Conservation (phyloP, 2,113 vertebrate genomes). For the Mixornis gularis region DNA sequence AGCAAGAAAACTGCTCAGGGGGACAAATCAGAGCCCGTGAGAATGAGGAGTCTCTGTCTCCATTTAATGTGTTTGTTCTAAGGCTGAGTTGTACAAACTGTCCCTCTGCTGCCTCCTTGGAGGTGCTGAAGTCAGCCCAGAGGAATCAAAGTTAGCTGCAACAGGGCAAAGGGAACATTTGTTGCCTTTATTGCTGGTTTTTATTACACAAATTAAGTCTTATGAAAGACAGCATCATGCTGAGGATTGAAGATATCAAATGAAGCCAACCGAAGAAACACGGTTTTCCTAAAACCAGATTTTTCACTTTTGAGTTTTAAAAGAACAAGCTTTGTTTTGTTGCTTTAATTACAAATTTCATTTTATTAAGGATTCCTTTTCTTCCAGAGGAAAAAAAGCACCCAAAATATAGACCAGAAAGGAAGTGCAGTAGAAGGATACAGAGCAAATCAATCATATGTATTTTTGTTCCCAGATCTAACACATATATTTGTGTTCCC, state of each 20-base stretch:
- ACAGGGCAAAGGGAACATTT: conserved; percentile 13
- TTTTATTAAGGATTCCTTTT: not conserved
- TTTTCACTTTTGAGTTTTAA: conserved; percentile 1
- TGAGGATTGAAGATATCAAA: conserved; percentile 41
- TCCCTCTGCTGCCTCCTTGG: conserved; percentile 17
- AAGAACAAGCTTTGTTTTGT: conserved; percentile 3
- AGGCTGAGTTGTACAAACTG: conserved; percentile 1
- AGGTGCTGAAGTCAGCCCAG: conserved; percentile 39
- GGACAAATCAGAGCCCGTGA: not conserved
- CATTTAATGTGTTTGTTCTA: not conserved
- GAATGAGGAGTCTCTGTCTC: not conserved
- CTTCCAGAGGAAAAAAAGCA: accelerated
- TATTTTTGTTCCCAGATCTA: not conserved
- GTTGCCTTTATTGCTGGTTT: conserved; percentile 36
- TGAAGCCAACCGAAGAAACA: conserved; percentile 2
- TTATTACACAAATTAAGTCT: conserved; percentile 36
- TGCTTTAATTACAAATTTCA: conserved; percentile 15
- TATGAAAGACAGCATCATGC: conserved; percentile 34
- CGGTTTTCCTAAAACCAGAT: not conserved
- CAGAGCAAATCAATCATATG: not conserved
- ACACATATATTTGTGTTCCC: not conserved
- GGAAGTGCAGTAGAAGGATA: not conserved
- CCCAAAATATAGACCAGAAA: conserved; percentile 16
- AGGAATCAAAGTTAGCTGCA: not conserved
- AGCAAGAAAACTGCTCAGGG: not conserved